Evolutionary conservation across 2,888 invertebrate species (phyloP).

Genomic region (Troglohyphantes excavatus): DNA sequence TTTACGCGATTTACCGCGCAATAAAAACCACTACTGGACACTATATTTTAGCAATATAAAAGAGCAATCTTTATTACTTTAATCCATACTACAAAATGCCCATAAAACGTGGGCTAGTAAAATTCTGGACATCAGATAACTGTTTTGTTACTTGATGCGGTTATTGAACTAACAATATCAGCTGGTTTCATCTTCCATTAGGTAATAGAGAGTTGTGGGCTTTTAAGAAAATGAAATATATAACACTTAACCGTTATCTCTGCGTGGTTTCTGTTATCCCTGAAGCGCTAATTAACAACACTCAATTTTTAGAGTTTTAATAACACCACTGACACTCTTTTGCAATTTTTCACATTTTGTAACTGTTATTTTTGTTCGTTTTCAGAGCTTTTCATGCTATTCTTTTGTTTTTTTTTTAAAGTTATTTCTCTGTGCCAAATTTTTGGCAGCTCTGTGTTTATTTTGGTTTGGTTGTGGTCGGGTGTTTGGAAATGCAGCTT

Average conservation of each 20-base stretch:
- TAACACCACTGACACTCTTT: slow-evolving; percentile 28
- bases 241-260: slow-evolving; percentile 37
- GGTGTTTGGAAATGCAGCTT: slow-evolving; percentile 23
- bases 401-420: slow-evolving; percentile 23
- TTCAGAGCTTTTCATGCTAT: background rate
- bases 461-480: slow-evolving; percentile 43
- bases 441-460: slow-evolving; percentile 49
- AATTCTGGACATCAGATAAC: slow-evolving; percentile 55
- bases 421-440: slow-evolving; percentile 39
- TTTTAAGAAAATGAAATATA: slow-evolving; percentile 73
- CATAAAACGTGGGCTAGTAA: slow-evolving; percentile 49
- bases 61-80: slow-evolving; percentile 47
- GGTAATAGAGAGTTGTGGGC: slow-evolving; percentile 43
- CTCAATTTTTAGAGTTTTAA: slow-evolving; percentile 52
- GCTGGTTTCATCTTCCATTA: slow-evolving; percentile 54
- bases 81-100: slow-evolving; percentile 52
- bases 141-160: slow-evolving; percentile 33
- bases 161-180: slow-evolving; percentile 48
- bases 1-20: slow-evolving; percentile 34
- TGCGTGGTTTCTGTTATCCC: background rate
- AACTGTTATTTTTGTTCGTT: slow-evolving; percentile 17
- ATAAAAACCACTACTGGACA: slow-evolving; percentile 40
- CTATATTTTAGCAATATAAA: slow-evolving; percentile 40
- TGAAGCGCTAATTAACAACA: slow-evolving; percentile 48
- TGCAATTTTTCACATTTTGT: slow-evolving; percentile 46